phyloP scores from a whole-genome alignment of 2,797 vertebrate species.

The Naso thynnoides region DNA sequence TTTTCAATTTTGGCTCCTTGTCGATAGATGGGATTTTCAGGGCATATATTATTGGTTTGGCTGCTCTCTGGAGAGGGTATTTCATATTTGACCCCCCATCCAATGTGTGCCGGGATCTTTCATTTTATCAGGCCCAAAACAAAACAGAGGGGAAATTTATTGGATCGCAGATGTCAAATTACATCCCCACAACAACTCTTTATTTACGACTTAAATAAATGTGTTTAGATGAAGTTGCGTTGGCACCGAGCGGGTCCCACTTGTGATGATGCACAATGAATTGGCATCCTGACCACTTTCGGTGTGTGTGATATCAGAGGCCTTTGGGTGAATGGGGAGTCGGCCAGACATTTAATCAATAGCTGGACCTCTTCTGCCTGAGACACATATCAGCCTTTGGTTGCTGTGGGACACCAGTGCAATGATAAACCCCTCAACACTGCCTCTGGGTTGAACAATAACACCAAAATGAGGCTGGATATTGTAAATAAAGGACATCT shows the following conservation, averaged over 20 bases:
- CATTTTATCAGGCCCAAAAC: conserved; percentile 46
- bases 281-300: conserved; percentile 51
- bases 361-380: conserved; percentile 48
- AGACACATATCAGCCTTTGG: conserved; percentile 54
- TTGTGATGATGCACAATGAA: conserved; percentile 40
- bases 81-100: conserved; percentile 53
- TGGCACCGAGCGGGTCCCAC: conserved; percentile 35
- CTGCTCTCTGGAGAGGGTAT: conserved; percentile 41
- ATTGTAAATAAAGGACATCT: background rate
- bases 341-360: conserved; percentile 77
- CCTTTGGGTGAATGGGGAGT: conserved; percentile 32
- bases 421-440: conserved; percentile 42
- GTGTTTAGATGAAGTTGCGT: conserved; percentile 44
- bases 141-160: conserved; percentile 49
- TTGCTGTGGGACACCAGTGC: conserved; percentile 34
- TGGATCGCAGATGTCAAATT: conserved; percentile 48
- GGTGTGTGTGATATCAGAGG: conserved; percentile 39
- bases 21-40: conserved; percentile 48
- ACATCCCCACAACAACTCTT: conserved; percentile 27
- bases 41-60: conserved; percentile 54
- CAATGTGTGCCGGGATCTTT: conserved; percentile 38
- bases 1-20: conserved; percentile 53
- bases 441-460: conserved; percentile 18
- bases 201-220: conserved; percentile 63
- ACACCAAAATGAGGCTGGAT: conserved; percentile 18